phyloP scores from a whole-genome alignment of 2,797 vertebrate species.

The Ptychobarbus kaznakovi region DNA sequence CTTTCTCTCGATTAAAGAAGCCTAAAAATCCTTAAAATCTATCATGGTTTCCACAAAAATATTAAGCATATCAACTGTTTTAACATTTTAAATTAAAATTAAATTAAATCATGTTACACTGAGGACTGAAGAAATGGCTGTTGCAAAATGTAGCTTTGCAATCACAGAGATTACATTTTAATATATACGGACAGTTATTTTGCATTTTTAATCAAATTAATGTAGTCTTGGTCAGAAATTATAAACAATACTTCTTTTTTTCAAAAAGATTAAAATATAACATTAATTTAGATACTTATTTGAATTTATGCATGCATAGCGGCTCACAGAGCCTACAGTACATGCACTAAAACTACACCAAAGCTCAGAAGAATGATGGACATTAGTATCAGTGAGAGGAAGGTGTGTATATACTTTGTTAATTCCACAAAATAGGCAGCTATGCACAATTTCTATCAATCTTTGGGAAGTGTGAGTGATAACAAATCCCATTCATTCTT shows the following conservation, averaged over 20 bases:
- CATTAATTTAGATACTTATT: background rate
- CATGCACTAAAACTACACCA: background rate
- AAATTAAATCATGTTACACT: no score
- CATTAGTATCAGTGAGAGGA: background rate
- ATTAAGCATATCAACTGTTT: no score
- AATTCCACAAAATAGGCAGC: constrained; percentile 48
- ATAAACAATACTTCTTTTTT: background rate
- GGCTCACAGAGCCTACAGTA: no score
- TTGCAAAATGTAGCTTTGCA: no score
- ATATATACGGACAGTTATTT: no score
- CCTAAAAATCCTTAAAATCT: background rate
- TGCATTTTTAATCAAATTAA: background rate
- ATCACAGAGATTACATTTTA: no score
- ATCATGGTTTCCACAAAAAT: background rate
- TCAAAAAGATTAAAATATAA: background rate
- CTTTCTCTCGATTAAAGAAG: background rate
- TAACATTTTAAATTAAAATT: no score
- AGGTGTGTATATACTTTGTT: constrained; percentile 52
- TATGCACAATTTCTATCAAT: constrained; percentile 44
- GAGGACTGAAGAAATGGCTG: no score
- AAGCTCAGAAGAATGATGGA: background rate
- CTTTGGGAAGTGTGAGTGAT: constrained; percentile 20
- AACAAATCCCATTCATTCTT: constrained; percentile 62
- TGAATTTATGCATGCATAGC: no score
- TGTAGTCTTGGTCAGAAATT: background rate